These are phyloP conservation scores for Coreius guichenoti DNA, from an alignment of 2,797 vertebrate species.

Conservation along the genomic window DNA sequence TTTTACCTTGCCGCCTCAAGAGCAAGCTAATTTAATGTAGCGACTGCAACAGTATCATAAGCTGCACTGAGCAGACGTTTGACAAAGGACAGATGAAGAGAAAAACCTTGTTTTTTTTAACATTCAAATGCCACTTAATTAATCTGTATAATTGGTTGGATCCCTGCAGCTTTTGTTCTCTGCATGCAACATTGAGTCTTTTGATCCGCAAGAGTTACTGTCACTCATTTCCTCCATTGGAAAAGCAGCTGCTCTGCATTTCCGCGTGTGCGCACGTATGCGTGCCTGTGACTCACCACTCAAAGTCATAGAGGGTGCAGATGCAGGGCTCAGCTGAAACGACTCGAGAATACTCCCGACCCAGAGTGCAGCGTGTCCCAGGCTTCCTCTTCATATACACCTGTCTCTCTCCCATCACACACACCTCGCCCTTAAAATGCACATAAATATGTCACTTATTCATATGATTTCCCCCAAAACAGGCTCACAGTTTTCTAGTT, in stretches of 20 bases:
- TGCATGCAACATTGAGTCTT: constrained; percentile 32
- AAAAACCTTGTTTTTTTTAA: constrained; percentile 4
- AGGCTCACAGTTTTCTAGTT: background rate
- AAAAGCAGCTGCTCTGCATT: constrained; percentile 25
- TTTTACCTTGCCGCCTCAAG: constrained; percentile 1
- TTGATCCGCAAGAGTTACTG: constrained; percentile 40
- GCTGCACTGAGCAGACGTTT: background rate
- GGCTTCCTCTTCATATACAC: constrained; percentile 92
- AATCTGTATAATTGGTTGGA: constrained; percentile 49
- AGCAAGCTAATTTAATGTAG: constrained; percentile 22
- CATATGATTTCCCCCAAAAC: background rate
- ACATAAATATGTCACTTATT: constrained; percentile 8
- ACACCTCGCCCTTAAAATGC: constrained; percentile 85
- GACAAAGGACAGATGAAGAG: background rate
- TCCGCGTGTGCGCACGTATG: background rate
- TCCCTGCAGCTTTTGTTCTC: constrained; percentile 47
- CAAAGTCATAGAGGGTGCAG: constrained; percentile 91
- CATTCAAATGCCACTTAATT: constrained; percentile 37
- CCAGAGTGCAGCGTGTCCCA: constrained; percentile 88
- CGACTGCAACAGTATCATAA: background rate
- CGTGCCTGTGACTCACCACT: constrained; percentile 83
- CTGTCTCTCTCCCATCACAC: constrained; percentile 97
- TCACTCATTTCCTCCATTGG: constrained; percentile 34
- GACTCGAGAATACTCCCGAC: constrained; percentile 85
- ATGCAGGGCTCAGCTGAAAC: constrained; percentile 90